These are phyloP conservation scores for Cyprinodon diabolis DNA, from an alignment of 2,797 vertebrate species.

Conservation along the genomic window DNA sequence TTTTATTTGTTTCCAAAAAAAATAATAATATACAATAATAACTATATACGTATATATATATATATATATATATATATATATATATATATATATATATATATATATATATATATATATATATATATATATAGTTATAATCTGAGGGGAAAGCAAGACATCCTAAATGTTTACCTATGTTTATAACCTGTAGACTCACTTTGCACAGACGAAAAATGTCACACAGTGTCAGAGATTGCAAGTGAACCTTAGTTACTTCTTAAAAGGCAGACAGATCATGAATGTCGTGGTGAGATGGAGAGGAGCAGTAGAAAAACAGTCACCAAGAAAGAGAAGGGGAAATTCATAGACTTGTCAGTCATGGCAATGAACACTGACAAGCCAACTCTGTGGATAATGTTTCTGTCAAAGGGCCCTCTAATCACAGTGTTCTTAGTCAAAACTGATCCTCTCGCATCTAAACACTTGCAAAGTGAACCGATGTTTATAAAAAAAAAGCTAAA, in stretches of 20 bases:
- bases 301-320: slow-evolving; percentile 50
- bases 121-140: no score
- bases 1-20: background rate
- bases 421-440: slow-evolving; percentile 81
- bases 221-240: slow-evolving; percentile 55
- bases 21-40: background rate
- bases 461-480: slow-evolving; percentile 53
- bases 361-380: slow-evolving; percentile 69
- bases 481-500: slow-evolving; percentile 60
- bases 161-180: slow-evolving; percentile 26
- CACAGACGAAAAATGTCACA: slow-evolving; percentile 49
- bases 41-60: no score
- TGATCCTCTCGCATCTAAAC: slow-evolving; percentile 66
- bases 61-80: no score
- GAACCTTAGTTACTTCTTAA: slow-evolving; percentile 44
- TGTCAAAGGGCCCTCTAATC: slow-evolving; percentile 81
- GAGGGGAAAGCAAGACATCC: background rate
- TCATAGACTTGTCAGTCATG: slow-evolving; percentile 70
- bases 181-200: slow-evolving; percentile 31
- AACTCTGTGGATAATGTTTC: slow-evolving; percentile 81
- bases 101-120: no score
- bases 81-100: no score
- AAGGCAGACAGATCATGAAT: slow-evolving; percentile 67
- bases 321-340: slow-evolving; percentile 65
- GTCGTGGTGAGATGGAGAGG: slow-evolving; percentile 40